Base-by-base conservation (phyloP, 2,113 vertebrate species). In the Dicentrarchus labrax region DNA sequence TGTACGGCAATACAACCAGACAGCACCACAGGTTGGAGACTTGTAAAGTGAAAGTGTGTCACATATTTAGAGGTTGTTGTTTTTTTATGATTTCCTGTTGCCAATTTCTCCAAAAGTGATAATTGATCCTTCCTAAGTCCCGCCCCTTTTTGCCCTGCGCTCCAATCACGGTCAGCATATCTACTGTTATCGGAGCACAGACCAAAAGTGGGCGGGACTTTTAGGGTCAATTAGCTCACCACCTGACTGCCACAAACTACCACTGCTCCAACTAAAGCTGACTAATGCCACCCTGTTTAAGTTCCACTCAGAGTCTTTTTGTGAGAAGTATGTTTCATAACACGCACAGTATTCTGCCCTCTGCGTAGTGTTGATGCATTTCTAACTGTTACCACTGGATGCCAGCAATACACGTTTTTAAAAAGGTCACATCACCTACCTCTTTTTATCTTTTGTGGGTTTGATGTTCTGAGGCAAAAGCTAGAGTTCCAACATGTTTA, bases 381-480 rank as follows among this genome's bases (percentile, higher is more conserved):
- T 72, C 8, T 69, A 76, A 77, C 72, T 69, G 70, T 93, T 71
- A 72, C 57, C 72, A 88, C 84, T 82, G 87, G 87, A 90, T 89
- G 84, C 88, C 91, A 94, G 88, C 92, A 92, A 90, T 90, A 91
- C 78, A 21, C 30, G 16, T 68, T 68, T 84, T 51, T 19, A 43
- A 87, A 68, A 86, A 83, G 83, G 83, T 90, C 75, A 82, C 78
- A 67, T 90, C 84, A 88, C 88, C 92, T 94, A 93, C 93, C 92
- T 94, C 93, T 88, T 76, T 47, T 78, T 74, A 75, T 78, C 77
- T 83, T 75, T 43, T 53, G 54, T 87, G 79, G 73, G 71, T 68
- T 73, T 83, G 77, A 76, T 77, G 75, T 71, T 76, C 53, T 64
- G 72, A 74, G 39, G 57, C 10, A 47, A 68, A 66, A 76, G 61